phyloP scores from a whole-genome alignment of 1,140 invertebrate genomes.

The Magallana gigas region DNA sequence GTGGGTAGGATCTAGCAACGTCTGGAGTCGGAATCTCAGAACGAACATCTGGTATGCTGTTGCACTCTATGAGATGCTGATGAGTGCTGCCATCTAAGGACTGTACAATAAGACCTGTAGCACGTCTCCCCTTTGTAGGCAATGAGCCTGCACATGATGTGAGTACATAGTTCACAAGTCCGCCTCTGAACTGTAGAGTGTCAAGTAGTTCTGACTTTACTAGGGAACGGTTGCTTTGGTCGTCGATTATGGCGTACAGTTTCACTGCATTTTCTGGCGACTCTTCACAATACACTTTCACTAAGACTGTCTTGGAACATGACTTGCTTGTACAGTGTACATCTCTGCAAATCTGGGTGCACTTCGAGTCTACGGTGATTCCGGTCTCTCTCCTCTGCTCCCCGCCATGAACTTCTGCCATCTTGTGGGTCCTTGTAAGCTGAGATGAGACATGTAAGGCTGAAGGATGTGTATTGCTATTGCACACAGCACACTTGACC shows the following conservation, averaged over 20 bases:
- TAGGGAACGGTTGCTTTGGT: slow-evolving; percentile 39
- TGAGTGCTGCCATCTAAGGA: too few relatives aligned
- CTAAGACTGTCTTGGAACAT: slow-evolving; percentile 36
- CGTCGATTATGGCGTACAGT: slow-evolving; percentile 33
- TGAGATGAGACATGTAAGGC: background rate
- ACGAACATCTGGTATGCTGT: background rate
- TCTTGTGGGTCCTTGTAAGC: background rate
- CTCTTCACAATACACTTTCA: background rate
- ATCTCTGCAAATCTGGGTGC: slow-evolving; percentile 25
- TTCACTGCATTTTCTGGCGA: background rate
- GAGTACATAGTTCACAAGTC: background rate
- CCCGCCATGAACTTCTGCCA: background rate
- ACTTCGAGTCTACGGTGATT: background rate
- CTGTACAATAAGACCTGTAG: too few relatives aligned
- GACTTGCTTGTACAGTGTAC: background rate
- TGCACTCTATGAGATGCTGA: background rate
- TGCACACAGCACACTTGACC: background rate
- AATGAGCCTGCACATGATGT: background rate
- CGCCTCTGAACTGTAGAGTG: background rate
- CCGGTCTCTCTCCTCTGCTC: background rate
- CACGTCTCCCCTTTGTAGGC: too few relatives aligned
- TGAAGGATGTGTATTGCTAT: background rate
- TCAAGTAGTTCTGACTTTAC: background rate
- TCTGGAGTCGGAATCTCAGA: background rate
- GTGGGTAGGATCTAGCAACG: background rate